Evolutionary conservation across 2,888 invertebrate genomes (phyloP).

Genomic region (Tinea trinotella): DNA sequence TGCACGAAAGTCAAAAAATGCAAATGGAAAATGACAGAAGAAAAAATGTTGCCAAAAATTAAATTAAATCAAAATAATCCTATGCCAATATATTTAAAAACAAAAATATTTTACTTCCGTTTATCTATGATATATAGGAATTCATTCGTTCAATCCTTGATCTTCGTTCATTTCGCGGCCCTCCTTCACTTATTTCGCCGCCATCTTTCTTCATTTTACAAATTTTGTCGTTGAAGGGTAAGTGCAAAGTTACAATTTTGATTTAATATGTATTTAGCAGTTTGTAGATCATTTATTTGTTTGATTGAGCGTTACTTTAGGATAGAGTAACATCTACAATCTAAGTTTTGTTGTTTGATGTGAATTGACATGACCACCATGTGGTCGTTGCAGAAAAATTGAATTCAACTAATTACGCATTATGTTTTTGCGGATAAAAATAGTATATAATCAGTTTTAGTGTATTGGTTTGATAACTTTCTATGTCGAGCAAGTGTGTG

Average conservation of each 20-base stretch:
- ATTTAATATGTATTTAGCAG: constrained; percentile 28
- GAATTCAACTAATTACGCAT: constrained; percentile 53
- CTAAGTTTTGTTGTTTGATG: background rate
- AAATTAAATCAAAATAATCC: too few species aligned
- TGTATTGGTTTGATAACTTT: background rate
- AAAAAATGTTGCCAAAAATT: background rate
- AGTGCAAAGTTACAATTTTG: constrained; percentile 31
- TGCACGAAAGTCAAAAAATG: background rate
- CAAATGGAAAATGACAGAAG: background rate
- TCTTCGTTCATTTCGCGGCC: constrained; percentile 16
- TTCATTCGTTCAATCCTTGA: background rate
- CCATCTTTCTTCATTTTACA: constrained; percentile 64
- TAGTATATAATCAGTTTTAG: background rate
- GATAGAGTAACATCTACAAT: background rate
- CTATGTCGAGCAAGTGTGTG: background rate
- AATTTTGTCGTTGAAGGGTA: constrained; percentile 62
- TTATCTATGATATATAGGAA: background rate
- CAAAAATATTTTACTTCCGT: background rate
- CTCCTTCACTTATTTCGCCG: constrained; percentile 34
- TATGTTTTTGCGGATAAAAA: constrained; percentile 38
- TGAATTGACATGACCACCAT: constrained; percentile 37
- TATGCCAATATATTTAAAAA: too few species aligned
- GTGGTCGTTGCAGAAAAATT: constrained; percentile 54
- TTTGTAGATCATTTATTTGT: constrained; percentile 29
- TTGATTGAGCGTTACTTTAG: background rate